Evolutionary conservation across 1,140 invertebrate species (phyloP), one percentile per base, ranked within the genome.

Genomic region (Limonius californicus): DNA sequence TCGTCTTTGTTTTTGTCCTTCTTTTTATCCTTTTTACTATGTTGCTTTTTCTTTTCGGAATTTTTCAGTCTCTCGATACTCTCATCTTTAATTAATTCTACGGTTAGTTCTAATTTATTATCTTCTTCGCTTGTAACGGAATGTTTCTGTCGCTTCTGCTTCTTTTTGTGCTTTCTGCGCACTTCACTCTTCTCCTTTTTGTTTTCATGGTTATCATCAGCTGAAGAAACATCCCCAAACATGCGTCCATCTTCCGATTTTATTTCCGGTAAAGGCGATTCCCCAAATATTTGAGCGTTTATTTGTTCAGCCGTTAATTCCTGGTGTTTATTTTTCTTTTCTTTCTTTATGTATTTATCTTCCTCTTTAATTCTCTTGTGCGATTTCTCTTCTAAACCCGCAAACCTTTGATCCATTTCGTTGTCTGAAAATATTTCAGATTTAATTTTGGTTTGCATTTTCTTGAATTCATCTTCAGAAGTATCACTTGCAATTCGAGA

Each of bases 121-220:
- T 72, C 76, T 43, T 87, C 85, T 58, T 86, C 85, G 61, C 81
- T 84, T 0, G 82, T 83, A 15, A 83, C 76, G 1, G 83, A 83
- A 64, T 82, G 84, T 71, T 91, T 91, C 57, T 87, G 83, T 3
- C 87, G 85, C 70, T 89, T 91, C 71, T 90, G 89, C 70, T 90
- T 91, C 77, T 91, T 91, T 73, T 90, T 91, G 68, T 91, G 89
- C 70, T 90, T 91, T 69, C 88, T 91, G 2, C 87, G 78, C 21
- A 80, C 71, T 68, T 87, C 85, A 19, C 74, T 70, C 62, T 74
- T 71, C 43, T 74, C 70, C 59, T 72, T 74, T 45, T 65, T 68
- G 70, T 73, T 53, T 59, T 68, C 65, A 70, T 74, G 54, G 70
- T 76, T 78, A 69, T 83, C 82, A 62, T 78, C 81, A 73, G 80